Percentiles rank a stretch among this genome's conserved stretches.
phyloP scores from a whole-genome alignment of 2,113 vertebrate species.

The cat (Felis catus) region F.catus_Fca126_mat1.0 CM031428.1:28067001-28067500 shows the following conservation, averaged over 20 bases:
- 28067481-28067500: neutral
- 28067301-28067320: neutral
- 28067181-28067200: neutral
- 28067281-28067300: neutral
- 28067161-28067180: no score
- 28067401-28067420: neutral
- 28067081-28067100: neutral
- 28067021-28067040: neutral
- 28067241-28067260: conserved; percentile 10
- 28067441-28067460: neutral
- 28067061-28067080: neutral
- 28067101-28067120: neutral
- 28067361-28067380: neutral
- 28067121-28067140: neutral
- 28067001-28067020: neutral
- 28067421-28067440: neutral
- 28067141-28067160: neutral
- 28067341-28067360: neutral
- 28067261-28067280: neutral
- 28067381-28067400: neutral
- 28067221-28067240: neutral
- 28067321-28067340: neutral
- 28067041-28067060: neutral
- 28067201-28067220: conserved; percentile 3
- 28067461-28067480: neutral